These are phyloP conservation scores for Epinephelus moara DNA, from an alignment of 2,113 vertebrate genomes.

Conservation along the genomic window DNA sequence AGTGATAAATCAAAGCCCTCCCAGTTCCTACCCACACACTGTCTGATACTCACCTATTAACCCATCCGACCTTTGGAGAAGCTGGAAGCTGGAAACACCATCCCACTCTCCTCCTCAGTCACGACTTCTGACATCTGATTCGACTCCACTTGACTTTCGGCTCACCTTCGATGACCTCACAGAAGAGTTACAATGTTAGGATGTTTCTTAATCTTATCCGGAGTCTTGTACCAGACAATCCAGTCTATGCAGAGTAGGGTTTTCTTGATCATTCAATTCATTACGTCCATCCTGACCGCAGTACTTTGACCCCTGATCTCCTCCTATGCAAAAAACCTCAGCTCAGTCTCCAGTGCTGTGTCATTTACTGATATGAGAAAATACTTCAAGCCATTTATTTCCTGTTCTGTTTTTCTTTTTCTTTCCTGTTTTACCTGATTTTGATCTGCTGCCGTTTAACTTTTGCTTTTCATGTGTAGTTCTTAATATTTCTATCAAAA, in stretches of 20 bases:
- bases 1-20: conserved; percentile 13
- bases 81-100: not conserved
- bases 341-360: no score
- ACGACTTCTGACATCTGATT: conserved; percentile 24
- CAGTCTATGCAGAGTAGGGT: not conserved
- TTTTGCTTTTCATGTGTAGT: not conserved
- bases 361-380: not conserved
- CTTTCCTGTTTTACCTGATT: not conserved
- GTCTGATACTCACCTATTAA: conserved; percentile 44
- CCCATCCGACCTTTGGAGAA: conserved; percentile 20
- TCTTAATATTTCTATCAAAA: not conserved
- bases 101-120: conserved; percentile 29
- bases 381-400: not conserved
- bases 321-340: not conserved
- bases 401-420: not conserved
- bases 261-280: not conserved
- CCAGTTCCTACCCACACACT: conserved; percentile 22
- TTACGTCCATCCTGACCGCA: not conserved
- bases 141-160: not conserved
- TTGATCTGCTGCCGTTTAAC: no score
- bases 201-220: not conserved
- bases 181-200: not conserved
- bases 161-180: conserved; percentile 9
- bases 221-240: not conserved
- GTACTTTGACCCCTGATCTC: conserved; percentile 21